Conservation (phyloP, 2,797 vertebrate species). For the Staurois parvus region DNA sequence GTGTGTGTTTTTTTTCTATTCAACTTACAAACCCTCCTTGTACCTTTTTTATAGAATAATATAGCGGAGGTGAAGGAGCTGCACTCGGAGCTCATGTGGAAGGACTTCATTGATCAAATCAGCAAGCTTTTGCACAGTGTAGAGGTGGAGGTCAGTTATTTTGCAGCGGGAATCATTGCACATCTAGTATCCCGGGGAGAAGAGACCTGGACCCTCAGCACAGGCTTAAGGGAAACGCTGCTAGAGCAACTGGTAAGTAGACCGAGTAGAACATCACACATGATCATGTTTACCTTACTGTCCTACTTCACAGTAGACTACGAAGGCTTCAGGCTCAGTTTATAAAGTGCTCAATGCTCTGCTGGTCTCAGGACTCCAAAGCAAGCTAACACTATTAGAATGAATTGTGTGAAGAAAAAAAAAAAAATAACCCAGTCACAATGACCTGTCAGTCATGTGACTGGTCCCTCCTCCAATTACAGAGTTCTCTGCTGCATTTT, state of each 20-base stretch:
- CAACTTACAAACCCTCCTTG: background rate
- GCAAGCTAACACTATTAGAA: too few species aligned
- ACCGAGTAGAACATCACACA: conserved; percentile 12
- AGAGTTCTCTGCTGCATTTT: too few species aligned
- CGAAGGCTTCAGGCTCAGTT: too few species aligned
- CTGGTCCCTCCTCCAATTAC: too few species aligned
- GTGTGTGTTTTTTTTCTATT: too few species aligned
- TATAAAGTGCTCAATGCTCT: too few species aligned
- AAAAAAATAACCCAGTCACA: too few species aligned
- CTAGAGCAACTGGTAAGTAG: conserved; percentile 90
- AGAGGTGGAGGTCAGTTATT: conserved; percentile 99
- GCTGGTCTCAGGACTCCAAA: too few species aligned
- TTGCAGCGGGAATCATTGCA: conserved; percentile 96
- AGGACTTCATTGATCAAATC: conserved; percentile 96
- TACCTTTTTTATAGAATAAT: conserved; percentile 85
- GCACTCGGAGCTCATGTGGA: conserved; percentile 95
- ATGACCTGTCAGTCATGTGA: too few species aligned
- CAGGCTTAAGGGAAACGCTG: conserved; percentile 83
- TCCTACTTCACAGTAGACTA: too few species aligned
- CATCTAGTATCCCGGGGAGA: conserved; percentile 95
- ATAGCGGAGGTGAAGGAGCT: conserved; percentile 97
- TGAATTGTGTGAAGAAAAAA: too few species aligned
- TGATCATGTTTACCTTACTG: background rate
- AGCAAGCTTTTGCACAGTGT: conserved; percentile 90
- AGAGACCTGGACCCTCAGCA: conserved; percentile 89